Evolutionary conservation across 2,113 vertebrate genomes (phyloP), one percentile per base, ranked within the genome.

Genomic region (Choloepus hoffmanni): DNA sequence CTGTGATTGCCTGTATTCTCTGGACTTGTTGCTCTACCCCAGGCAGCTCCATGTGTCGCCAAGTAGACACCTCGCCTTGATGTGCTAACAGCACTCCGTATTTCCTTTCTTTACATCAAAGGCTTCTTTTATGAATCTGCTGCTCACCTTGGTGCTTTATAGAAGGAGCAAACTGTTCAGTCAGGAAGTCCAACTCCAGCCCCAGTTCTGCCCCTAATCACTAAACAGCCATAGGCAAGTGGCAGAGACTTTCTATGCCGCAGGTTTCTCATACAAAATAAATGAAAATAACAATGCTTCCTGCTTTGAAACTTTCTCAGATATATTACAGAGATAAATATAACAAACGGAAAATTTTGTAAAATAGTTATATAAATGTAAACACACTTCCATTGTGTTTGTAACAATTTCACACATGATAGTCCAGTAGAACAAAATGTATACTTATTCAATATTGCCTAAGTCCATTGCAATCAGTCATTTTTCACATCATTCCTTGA

Each of bases 291-390:
- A 40, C 48, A 68, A 60, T 81, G 13, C 72, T 76, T 81, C n/a
- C 77, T 24, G 94, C 2, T 60, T 85, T 50, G 36, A 36, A 36
- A 36, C 63, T 92, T 95, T 93, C 70, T 85, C 40, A 85, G 60
- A 48, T 50, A 73, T 58, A 33, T 83, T 79, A 70, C 8, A 95
- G 9, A 81, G 28, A 85, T 48, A 4, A 93, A 62, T 28, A 28
- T 2, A 78, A 77, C 7, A 85, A 7, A 19, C n/a, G 2, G 36
- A 48, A 76, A 90, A 68, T 36, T 73, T 67, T 88, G 33, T 85
- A 40, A 88, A 87, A 43, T 96, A 89, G 50, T 33, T 67, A 77
- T 7, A n/a, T 40, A 86, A 84, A 94, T 74, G 13, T 78, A 45
- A 70, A 62, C 14, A 73, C 3, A 36, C 11, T 89, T 94, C 50